phyloP scores from a whole-genome alignment of 2,888 invertebrate genomes.

The Oscheius sp. region DNA sequence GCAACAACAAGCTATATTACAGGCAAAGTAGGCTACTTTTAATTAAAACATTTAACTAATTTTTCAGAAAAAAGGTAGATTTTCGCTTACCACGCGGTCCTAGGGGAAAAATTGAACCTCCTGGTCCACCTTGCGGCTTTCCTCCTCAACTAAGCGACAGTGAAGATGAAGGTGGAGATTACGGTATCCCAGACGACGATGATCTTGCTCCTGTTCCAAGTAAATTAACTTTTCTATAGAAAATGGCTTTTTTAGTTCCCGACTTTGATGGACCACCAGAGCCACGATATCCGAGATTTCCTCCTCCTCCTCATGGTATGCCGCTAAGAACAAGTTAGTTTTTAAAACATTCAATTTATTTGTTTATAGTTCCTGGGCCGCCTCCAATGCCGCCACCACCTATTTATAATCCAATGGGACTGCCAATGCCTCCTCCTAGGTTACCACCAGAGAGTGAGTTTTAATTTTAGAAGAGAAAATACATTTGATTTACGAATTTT shows the following conservation, averaged over 20 bases:
- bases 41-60: not conserved
- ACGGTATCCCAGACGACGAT: constrained; percentile 45
- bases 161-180: constrained; percentile 50
- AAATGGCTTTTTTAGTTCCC: constrained; percentile 42
- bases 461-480: not conserved
- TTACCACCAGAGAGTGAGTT: constrained; percentile 10
- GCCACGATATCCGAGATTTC: constrained; percentile 25
- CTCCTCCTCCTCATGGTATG: constrained; percentile 4
- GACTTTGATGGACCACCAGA: constrained; percentile 38
- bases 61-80: constrained; percentile 46
- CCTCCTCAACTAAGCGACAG: constrained; percentile 53
- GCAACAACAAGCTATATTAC: constrained; percentile 17
- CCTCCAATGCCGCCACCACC: constrained; percentile 42
- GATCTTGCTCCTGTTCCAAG: constrained; percentile 58
- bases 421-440: constrained; percentile 26
- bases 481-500: not conserved
- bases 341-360: not conserved
- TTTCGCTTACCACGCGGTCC: constrained; percentile 43
- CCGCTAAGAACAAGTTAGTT: constrained; percentile 28
- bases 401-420: constrained; percentile 44
- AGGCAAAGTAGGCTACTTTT: not conserved
- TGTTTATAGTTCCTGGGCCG: constrained; percentile 33
- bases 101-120: constrained; percentile 37
- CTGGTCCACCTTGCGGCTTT: constrained; percentile 61
- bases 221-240: too few species aligned